phyloP scores from a whole-genome alignment of 2,797 vertebrate species.

The Thamnophis elegans region DNA sequence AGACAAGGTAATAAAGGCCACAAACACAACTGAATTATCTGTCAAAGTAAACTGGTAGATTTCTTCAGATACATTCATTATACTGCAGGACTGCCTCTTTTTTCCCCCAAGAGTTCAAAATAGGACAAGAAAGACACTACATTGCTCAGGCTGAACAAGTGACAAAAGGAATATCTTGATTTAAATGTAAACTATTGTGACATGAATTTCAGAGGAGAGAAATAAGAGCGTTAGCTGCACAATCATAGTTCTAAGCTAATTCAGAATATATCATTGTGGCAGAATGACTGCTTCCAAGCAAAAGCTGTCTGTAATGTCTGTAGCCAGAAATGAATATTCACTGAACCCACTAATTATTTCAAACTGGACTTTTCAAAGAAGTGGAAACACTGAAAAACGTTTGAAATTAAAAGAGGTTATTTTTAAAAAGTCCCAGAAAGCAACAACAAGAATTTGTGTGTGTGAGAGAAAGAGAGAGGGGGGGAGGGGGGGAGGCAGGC shows the following conservation, averaged over 20 bases:
- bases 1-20: not conserved
- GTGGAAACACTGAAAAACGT: not conserved
- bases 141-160: not conserved
- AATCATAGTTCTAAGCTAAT: not conserved
- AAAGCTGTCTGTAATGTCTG: not conserved
- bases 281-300: not conserved
- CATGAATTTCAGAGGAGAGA: not conserved
- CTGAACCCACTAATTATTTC: not conserved
- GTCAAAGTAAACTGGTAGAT: not conserved
- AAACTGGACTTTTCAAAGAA: not conserved
- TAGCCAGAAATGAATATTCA: not conserved
- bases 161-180: not conserved
- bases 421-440: not conserved
- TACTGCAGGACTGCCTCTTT: not conserved
- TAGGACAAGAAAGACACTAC: not conserved
- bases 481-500: no score
- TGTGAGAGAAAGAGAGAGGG: no score
- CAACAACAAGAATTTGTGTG: not conserved
- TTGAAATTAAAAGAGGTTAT: not conserved
- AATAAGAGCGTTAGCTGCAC: not conserved
- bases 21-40: not conserved
- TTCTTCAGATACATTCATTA: conserved; percentile 12
- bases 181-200: not conserved
- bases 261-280: not conserved
- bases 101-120: conserved; percentile 1